Evolutionary conservation across 2,797 vertebrate species (phyloP).

Genomic region (Takifugu rubripes): DNA sequence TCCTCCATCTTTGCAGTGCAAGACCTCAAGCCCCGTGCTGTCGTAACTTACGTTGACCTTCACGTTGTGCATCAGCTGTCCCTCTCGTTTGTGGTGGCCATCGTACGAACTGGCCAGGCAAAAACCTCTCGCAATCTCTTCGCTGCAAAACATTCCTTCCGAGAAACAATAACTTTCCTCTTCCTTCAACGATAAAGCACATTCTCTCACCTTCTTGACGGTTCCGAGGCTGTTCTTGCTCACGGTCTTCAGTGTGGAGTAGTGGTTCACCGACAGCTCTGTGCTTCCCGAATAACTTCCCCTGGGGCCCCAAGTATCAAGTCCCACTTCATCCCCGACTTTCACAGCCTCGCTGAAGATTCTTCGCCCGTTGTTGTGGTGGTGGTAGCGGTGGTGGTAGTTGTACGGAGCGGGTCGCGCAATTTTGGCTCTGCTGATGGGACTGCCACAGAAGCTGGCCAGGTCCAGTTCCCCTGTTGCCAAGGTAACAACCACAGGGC

Average conservation of each 20-base stretch:
- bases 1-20: slow-evolving; percentile 76
- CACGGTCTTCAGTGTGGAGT: slow-evolving; percentile 75
- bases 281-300: slow-evolving; percentile 80
- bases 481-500: slow-evolving; percentile 80
- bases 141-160: slow-evolving; percentile 78
- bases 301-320: slow-evolving; percentile 78
- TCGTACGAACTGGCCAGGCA: slow-evolving; percentile 73
- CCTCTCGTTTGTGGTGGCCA: slow-evolving; percentile 74
- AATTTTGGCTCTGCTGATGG: slow-evolving; percentile 77
- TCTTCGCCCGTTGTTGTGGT: slow-evolving; percentile 71
- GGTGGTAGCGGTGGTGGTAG: slow-evolving; percentile 76
- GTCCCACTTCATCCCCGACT: slow-evolving; percentile 76
- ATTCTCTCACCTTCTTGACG: slow-evolving; percentile 80
- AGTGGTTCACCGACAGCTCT: slow-evolving; percentile 78
- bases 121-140: slow-evolving; percentile 77
- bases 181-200: slow-evolving; percentile 81
- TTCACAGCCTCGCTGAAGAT: slow-evolving; percentile 71
- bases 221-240: slow-evolving; percentile 70
- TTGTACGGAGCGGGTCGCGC: slow-evolving; percentile 78
- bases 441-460: slow-evolving; percentile 78
- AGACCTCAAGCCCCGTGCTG: slow-evolving; percentile 63
- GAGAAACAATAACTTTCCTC: slow-evolving; percentile 80
- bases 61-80: slow-evolving; percentile 74
- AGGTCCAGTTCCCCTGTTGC: slow-evolving; percentile 81
- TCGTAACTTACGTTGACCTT: slow-evolving; percentile 78